A percentile compares a stretch with the other conserved stretches of the same genome.
Conservation (phyloP, 1,140 invertebrate genomes). For the Drosophila melanica region DNA sequence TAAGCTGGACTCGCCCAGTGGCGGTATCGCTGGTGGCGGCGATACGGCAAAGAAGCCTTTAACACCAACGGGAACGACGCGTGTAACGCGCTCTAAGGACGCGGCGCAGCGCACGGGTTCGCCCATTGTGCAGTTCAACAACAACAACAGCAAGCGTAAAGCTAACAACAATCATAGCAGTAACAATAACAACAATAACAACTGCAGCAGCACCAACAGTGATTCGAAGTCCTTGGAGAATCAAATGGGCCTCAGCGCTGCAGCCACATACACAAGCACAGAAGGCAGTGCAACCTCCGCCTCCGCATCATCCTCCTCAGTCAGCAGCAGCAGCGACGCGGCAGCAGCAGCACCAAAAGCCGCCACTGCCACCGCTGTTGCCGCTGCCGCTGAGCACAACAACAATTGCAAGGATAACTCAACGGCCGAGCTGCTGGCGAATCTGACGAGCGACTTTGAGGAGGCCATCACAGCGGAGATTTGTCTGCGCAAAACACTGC, state of each 20-base stretch:
- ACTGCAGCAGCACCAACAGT: constrained; percentile 5
- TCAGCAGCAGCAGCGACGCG: constrained; percentile 33
- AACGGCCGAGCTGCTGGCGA: constrained; percentile 70
- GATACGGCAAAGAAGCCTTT: constrained; percentile 50
- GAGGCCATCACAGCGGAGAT: constrained; percentile 77
- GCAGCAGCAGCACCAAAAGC: constrained; percentile 17
- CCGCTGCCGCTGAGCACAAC: constrained; percentile 16
- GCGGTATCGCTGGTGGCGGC: constrained; percentile 7
- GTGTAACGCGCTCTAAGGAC: constrained; percentile 72
- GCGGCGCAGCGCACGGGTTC: constrained; percentile 42
- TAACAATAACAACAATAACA: constrained; percentile 12
- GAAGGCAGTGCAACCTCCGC: constrained; percentile 7
- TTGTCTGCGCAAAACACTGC: constrained; percentile 74
- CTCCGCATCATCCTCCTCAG: background rate
- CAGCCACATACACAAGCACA: constrained; percentile 56
- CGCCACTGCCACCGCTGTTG: background rate
- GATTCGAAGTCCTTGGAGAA: constrained; percentile 39
- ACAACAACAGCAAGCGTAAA: constrained; percentile 41
- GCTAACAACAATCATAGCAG: constrained; percentile 32
- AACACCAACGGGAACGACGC: constrained; percentile 50
- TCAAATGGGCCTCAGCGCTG: constrained; percentile 76
- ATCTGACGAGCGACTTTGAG: constrained; percentile 68
- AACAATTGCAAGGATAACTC: constrained; percentile 68
- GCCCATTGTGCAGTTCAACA: constrained; percentile 23
- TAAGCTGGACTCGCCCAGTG: constrained; percentile 41